phyloP scores from a whole-genome alignment of 1,140 invertebrate genomes.

The Druon quercuslanigerum region DNA sequence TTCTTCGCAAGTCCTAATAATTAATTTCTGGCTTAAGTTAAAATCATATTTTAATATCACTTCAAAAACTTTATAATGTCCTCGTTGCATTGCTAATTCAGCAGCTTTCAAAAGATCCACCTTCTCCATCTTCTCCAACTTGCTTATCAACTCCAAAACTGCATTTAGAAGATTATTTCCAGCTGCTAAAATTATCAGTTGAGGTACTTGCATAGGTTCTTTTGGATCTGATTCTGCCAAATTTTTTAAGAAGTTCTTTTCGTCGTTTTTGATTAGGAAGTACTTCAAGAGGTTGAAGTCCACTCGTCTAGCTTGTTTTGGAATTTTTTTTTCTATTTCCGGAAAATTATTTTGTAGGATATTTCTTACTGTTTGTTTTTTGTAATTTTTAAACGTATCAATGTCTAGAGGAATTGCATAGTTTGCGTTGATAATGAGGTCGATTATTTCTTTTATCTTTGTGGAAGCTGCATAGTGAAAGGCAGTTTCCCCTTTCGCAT shows the following conservation, averaged over 20 bases:
- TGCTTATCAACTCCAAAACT: slow-evolving; percentile 62
- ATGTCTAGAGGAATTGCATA: slow-evolving; percentile 45
- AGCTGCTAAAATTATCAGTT: slow-evolving; percentile 47
- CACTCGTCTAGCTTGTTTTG: slow-evolving; percentile 51
- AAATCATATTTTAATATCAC: slow-evolving; percentile 76
- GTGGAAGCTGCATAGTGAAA: slow-evolving; percentile 80
- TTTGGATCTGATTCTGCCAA: slow-evolving; percentile 65
- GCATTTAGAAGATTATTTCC: slow-evolving; percentile 56
- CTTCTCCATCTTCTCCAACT: slow-evolving; percentile 39
- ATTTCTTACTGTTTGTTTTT: slow-evolving; percentile 56
- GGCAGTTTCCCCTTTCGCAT: slow-evolving; percentile 79
- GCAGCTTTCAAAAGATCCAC: slow-evolving; percentile 36
- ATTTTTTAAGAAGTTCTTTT: slow-evolving; percentile 77
- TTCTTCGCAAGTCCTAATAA: slow-evolving; percentile 69
- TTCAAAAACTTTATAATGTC: slow-evolving; percentile 76
- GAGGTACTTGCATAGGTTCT: slow-evolving; percentile 3
- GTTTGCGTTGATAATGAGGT: slow-evolving; percentile 43
- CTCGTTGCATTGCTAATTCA: slow-evolving; percentile 77
- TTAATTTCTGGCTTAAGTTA: slow-evolving; percentile 64
- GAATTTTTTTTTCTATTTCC: slow-evolving; percentile 67
- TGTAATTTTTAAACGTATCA: slow-evolving; percentile 58
- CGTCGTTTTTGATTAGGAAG: slow-evolving; percentile 76
- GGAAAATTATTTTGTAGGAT: slow-evolving; percentile 79
- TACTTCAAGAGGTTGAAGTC: slow-evolving; percentile 76
- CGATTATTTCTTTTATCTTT: slow-evolving; percentile 51